Conservation (phyloP, 2,113 vertebrate species). For the Stomatorhinus ivindoensis region DNA sequence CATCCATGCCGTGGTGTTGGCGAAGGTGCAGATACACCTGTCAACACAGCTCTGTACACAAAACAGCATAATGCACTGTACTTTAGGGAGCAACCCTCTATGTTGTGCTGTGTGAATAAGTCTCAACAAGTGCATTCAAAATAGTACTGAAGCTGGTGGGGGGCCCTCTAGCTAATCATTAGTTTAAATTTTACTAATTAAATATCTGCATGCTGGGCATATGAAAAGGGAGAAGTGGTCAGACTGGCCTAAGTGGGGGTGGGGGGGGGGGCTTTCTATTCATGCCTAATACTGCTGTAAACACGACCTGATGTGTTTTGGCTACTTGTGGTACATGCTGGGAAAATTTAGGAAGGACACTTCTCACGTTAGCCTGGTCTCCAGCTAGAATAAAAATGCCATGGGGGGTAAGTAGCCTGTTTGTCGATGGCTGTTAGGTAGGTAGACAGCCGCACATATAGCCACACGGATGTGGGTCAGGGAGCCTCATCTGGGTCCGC, state of each 20-base stretch:
- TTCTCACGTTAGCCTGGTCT: neutral
- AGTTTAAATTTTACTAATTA: too few relatives aligned
- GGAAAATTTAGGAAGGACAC: neutral
- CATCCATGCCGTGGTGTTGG: neutral
- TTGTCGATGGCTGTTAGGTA: neutral
- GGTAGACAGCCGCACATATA: neutral
- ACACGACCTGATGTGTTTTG: neutral
- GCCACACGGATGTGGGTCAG: neutral
- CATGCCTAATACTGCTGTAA: neutral
- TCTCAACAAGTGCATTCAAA: neutral
- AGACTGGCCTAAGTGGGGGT: neutral
- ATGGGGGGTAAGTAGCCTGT: neutral
- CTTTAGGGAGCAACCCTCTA: neutral
- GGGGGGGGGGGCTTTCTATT: neutral
- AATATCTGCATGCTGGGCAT: neutral
- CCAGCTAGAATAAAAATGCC: neutral
- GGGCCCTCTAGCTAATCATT: too few relatives aligned
- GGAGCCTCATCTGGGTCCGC: neutral
- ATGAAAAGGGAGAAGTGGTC: neutral
- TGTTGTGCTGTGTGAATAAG: neutral
- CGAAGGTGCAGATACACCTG: neutral
- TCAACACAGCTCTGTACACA: neutral
- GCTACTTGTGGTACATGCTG: neutral
- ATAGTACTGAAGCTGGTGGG: neutral
- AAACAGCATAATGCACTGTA: neutral